A percentile compares a stretch with the other conserved stretches of the same genome.
phyloP scores from a whole-genome alignment of 2,888 invertebrate genomes.

The Linyphia triangularis region DNA sequence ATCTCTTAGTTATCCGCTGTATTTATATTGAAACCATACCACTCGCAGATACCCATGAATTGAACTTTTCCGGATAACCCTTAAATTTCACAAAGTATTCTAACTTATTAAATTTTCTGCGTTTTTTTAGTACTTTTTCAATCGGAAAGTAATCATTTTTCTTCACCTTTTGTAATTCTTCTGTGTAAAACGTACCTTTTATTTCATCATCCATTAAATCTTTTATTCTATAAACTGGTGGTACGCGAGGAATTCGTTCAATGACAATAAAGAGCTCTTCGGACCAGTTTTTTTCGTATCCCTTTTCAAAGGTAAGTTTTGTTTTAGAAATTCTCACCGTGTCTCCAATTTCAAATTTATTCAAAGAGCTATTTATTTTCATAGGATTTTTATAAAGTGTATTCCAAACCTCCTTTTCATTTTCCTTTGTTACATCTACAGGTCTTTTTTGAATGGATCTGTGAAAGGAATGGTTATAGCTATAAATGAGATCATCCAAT shows the following conservation, averaged over 20 bases:
- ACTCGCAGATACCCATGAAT: conserved; percentile 1
- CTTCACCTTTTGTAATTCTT: neutral
- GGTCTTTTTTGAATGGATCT: conserved; percentile 23
- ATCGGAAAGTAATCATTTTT: neutral
- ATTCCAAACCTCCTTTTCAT: neutral
- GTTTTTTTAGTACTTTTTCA: conserved; percentile 37
- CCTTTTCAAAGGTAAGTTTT: conserved; percentile 44
- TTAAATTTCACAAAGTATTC: conserved; percentile 38
- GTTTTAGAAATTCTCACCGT: conserved; percentile 13
- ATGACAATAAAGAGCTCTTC: conserved; percentile 32
- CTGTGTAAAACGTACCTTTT: neutral
- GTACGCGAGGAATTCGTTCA: neutral
- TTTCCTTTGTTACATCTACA: neutral
- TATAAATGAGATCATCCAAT: conserved; percentile 40
- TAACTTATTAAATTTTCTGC: neutral
- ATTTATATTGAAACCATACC: conserved; percentile 22
- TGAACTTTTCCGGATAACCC: conserved; percentile 31
- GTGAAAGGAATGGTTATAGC: conserved; percentile 63
- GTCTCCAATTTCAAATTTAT: neutral
- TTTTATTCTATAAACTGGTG: conserved; percentile 43
- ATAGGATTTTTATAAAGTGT: neutral
- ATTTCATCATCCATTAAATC: conserved; percentile 23
- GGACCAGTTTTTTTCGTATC: conserved; percentile 58
- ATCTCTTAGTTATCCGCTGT: neutral
- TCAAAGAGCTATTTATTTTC: too few relatives aligned